Percentiles rank a stretch among this genome's conserved stretches.
phyloP scores from a whole-genome alignment of 2,113 vertebrate species.

The Otocyon megalotis region DNA sequence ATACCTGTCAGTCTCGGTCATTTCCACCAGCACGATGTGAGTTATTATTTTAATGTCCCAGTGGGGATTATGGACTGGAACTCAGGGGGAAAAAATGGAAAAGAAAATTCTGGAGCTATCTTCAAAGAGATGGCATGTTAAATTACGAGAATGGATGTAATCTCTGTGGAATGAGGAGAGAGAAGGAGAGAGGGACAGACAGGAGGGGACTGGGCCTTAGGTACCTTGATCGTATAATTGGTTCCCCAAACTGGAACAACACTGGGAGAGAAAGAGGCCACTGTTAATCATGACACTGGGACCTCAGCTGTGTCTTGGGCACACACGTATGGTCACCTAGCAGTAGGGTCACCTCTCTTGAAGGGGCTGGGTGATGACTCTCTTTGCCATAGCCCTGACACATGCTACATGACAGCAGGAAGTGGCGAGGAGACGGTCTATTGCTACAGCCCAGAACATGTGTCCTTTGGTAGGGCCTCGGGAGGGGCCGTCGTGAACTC shows the following conservation, averaged over 20 bases:
- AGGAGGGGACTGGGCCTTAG: background rate
- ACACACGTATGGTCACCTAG: background rate
- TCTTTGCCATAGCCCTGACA: background rate
- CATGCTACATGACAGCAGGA: background rate
- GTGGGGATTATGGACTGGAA: background rate
- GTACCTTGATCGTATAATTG: background rate
- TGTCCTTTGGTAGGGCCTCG: background rate
- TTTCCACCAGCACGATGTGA: background rate
- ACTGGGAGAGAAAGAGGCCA: background rate
- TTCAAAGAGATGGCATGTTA: slow-evolving; percentile 2
- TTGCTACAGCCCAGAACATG: background rate
- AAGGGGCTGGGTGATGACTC: background rate
- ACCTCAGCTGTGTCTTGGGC: background rate
- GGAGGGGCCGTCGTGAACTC: background rate
- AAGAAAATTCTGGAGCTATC: background rate
- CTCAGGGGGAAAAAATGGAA: background rate
- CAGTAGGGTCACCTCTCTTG: background rate
- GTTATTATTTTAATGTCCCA: background rate
- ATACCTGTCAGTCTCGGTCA: background rate
- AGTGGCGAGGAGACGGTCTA: background rate
- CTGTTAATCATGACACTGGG: background rate
- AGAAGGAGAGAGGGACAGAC: background rate
- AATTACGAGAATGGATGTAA: background rate
- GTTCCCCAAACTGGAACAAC: background rate
- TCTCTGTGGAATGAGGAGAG: background rate